Evolutionary conservation across 1,140 invertebrate species (phyloP).

Genomic region (Magallana ariakensis): DNA sequence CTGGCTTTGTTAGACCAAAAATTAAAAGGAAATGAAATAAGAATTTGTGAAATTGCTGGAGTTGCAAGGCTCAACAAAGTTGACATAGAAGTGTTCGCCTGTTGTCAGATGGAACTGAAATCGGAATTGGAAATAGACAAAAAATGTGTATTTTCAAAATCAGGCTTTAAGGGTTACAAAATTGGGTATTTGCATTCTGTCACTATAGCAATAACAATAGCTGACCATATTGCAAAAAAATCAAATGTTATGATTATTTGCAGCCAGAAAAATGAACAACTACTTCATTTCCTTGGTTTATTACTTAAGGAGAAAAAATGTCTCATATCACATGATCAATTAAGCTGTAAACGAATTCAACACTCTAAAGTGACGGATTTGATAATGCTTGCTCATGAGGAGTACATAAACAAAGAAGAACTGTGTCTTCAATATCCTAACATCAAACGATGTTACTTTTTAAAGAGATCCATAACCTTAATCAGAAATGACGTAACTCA

Average conservation of each 20-base stretch:
- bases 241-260: not conserved
- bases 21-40: not conserved
- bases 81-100: not conserved
- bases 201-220: conserved; percentile 4
- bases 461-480: not conserved
- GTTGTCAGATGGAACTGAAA: not conserved
- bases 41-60: conserved; percentile 1
- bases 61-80: not conserved
- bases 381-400: not conserved
- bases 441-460: not conserved
- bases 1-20: not conserved
- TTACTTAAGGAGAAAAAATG: conserved; percentile 27
- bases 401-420: not conserved
- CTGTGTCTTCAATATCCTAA: not conserved
- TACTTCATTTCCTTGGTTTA: not conserved
- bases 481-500: not conserved
- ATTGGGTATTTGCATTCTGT: not conserved
- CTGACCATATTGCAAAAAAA: not conserved
- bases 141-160: conserved; percentile 21
- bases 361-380: not conserved
- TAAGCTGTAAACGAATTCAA: not conserved
- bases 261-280: not conserved
- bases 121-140: conserved; percentile 9
- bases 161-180: not conserved
- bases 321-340: not conserved